These are phyloP conservation scores for Trichechus manatus DNA, from an alignment of 2,113 vertebrate genomes.

Conservation along the genomic window DNA sequence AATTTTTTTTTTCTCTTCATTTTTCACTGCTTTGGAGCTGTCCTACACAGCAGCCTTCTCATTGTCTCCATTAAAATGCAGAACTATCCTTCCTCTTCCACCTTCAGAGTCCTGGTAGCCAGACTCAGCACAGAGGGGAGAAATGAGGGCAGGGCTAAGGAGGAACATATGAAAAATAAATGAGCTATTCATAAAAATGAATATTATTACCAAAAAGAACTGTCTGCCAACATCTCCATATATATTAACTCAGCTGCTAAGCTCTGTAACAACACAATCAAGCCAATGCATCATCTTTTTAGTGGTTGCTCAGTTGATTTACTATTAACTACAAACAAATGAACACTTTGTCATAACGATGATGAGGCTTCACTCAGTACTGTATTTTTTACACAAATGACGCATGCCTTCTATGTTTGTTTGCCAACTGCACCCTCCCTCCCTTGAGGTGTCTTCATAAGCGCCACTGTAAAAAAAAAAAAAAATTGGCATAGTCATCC, in stretches of 20 bases:
- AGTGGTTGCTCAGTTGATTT: constrained; percentile 56
- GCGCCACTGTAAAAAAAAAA: no score
- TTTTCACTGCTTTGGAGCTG: neutral
- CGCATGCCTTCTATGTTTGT: no score
- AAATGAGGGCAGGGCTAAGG: constrained; percentile 46
- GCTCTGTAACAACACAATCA: constrained; percentile 23
- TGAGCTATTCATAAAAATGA: constrained; percentile 64
- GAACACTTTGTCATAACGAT: neutral
- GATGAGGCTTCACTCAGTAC: neutral
- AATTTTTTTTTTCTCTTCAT: neutral
- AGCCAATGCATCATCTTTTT: constrained; percentile 46
- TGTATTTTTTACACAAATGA: neutral
- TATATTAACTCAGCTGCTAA: constrained; percentile 55
- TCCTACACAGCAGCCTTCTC: neutral
- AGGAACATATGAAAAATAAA: constrained; percentile 68
- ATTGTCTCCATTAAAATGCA: neutral
- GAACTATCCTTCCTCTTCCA: neutral
- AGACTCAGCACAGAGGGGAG: neutral
- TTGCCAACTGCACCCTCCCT: no score
- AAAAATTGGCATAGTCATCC: no score
- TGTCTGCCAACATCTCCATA: constrained; percentile 11
- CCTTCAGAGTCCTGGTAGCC: constrained; percentile 1
- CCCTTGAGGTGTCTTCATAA: no score
- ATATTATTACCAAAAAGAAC: constrained; percentile 64
- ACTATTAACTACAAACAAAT: constrained; percentile 35